Percentiles rank a stretch among this genome's conserved stretches.
Conservation (phyloP, 35 echinoderm and acorn worm genomes). For the Holothuria glaberrima region DNA sequence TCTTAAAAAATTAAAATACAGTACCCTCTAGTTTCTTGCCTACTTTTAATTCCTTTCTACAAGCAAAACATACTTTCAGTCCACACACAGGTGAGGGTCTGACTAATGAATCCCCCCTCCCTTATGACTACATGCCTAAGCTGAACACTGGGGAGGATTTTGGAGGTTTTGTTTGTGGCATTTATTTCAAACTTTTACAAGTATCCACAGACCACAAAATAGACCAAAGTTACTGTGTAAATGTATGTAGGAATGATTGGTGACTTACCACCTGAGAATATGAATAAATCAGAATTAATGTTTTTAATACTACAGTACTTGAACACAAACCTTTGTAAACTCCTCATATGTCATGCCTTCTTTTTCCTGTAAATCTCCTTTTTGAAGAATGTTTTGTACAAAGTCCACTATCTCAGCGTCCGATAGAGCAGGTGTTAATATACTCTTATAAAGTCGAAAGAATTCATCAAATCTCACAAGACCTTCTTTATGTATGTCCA, state of each 20-base stretch:
- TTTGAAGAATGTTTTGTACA: slow-evolving; percentile 56
- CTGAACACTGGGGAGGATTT: too few species aligned
- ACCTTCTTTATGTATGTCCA: slow-evolving; percentile 70
- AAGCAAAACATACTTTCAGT: too few species aligned
- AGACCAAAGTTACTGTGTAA: too few species aligned
- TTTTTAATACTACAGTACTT: background rate
- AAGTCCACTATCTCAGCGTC: slow-evolving; percentile 62
- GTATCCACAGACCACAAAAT: too few species aligned
- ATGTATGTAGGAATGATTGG: background rate
- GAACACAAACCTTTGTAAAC: slow-evolving; percentile 48
- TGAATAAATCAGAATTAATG: background rate
- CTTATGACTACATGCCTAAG: too few species aligned
- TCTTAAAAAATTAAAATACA: too few species aligned
- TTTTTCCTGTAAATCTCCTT: slow-evolving; percentile 38
- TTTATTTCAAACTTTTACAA: too few species aligned
- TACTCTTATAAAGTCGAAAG: slow-evolving; percentile 69
- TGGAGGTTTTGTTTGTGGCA: too few species aligned
- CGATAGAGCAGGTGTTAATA: slow-evolving; percentile 56
- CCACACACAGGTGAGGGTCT: too few species aligned
- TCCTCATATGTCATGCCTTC: slow-evolving; percentile 59
- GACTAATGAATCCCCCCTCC: too few species aligned
- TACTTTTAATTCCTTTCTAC: too few species aligned
- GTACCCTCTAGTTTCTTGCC: too few species aligned
- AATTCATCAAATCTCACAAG: slow-evolving; percentile 68
- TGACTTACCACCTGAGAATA: background rate